phyloP scores from a whole-genome alignment of 2,113 vertebrate genomes.

The Xenopus borealis region DNA sequence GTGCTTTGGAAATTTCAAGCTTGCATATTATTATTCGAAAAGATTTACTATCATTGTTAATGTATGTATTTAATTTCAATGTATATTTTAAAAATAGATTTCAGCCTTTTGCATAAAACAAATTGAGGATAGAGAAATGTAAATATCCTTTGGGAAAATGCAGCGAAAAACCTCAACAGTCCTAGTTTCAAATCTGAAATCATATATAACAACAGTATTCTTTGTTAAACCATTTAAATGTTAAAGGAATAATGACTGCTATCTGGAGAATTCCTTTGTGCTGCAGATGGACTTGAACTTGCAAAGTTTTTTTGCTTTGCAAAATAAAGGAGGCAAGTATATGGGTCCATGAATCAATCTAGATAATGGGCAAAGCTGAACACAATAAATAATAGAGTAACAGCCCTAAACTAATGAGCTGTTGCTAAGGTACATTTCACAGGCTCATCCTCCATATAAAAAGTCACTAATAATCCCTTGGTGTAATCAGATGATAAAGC shows the following conservation, averaged over 20 bases:
- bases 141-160: constrained; percentile 2
- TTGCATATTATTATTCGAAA: background rate
- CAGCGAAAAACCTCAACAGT: background rate
- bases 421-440: constrained; percentile 92
- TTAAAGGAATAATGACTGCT: constrained; percentile 56
- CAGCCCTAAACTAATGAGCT: constrained; percentile 99
- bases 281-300: constrained; percentile 61
- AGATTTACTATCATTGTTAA: background rate
- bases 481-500: constrained; percentile 95
- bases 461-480: constrained; percentile 95
- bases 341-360: constrained; percentile 95
- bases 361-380: constrained; percentile 91
- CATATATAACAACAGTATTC: background rate
- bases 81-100: background rate
- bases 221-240: constrained; percentile 12
- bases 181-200: background rate
- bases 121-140: background rate
- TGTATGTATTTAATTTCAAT: background rate
- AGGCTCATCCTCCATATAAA: constrained; percentile 92
- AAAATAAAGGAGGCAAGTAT: constrained; percentile 69
- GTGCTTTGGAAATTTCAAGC: background rate
- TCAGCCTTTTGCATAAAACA: background rate
- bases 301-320: constrained; percentile 61
- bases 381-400: constrained; percentile 99
- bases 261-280: constrained; percentile 57